Evolutionary conservation across 1,140 invertebrate species (phyloP).

Genomic region (Thaumatotibia leucotreta): DNA sequence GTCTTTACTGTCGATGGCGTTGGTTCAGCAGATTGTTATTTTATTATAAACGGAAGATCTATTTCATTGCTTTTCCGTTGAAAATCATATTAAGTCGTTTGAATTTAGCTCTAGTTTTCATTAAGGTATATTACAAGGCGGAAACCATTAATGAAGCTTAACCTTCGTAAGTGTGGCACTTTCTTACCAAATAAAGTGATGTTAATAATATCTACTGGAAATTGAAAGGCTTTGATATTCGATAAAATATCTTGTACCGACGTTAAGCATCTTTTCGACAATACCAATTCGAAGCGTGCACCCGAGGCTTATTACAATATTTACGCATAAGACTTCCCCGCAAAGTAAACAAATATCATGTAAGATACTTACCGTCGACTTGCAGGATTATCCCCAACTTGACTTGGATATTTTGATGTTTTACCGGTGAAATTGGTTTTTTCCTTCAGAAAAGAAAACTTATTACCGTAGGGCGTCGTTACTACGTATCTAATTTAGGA

Average conservation of each 20-base stretch:
- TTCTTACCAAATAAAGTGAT: neutral
- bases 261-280: neutral
- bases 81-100: constrained; percentile 8
- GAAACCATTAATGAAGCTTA: neutral
- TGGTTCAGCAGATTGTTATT: constrained; percentile 13
- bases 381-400: constrained; percentile 39
- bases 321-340: constrained; percentile 15
- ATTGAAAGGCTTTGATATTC: neutral
- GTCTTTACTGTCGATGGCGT: neutral
- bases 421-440: constrained; percentile 45
- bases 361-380: constrained; percentile 41
- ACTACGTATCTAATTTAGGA: constrained; percentile 45
- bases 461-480: constrained; percentile 36
- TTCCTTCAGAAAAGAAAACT: constrained; percentile 41
- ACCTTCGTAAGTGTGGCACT: too few relatives aligned
- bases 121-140: neutral
- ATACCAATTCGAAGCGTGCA: neutral
- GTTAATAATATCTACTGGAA: neutral
- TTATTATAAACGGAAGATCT: constrained; percentile 10
- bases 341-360: constrained; percentile 30
- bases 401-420: constrained; percentile 49
- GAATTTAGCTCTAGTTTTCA: neutral
- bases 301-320: constrained; percentile 13
- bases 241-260: neutral
- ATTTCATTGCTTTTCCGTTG: neutral